Conservation (phyloP, 2,888 invertebrate genomes). For the Minunthozetes semirufus region DNA sequence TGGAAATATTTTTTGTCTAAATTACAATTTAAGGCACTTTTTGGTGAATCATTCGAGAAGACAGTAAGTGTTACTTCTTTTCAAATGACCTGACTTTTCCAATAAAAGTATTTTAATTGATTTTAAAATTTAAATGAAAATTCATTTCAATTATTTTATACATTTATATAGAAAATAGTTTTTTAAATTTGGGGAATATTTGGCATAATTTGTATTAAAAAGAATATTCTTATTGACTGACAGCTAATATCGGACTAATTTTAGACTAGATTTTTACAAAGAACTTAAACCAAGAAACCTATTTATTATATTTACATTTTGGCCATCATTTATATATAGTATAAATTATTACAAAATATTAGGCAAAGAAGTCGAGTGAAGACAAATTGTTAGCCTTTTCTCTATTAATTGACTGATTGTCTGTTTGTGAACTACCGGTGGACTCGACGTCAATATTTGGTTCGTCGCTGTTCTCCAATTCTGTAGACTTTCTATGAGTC, state of each 20-base stretch:
- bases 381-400: conserved; percentile 20
- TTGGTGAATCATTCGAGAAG: neutral
- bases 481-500: conserved; percentile 3
- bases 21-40: conserved; percentile 15
- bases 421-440: conserved; percentile 2
- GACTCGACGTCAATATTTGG: conserved; percentile 26
- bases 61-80: neutral
- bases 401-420: conserved; percentile 1
- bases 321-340: no score
- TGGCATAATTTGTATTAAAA: no score
- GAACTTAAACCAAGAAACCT: no score
- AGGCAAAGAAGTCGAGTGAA: conserved; percentile 17
- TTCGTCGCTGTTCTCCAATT: neutral
- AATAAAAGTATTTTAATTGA: neutral
- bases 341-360: neutral
- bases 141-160: no score
- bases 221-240: no score
- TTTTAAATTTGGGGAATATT: no score
- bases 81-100: neutral
- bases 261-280: no score
- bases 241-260: no score
- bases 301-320: neutral
- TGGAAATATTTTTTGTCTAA: neutral
- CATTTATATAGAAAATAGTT: no score
- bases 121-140: no score